Evolutionary conservation across 2,888 invertebrate species (phyloP).

Genomic region (Chrysomela aeneicollis): DNA sequence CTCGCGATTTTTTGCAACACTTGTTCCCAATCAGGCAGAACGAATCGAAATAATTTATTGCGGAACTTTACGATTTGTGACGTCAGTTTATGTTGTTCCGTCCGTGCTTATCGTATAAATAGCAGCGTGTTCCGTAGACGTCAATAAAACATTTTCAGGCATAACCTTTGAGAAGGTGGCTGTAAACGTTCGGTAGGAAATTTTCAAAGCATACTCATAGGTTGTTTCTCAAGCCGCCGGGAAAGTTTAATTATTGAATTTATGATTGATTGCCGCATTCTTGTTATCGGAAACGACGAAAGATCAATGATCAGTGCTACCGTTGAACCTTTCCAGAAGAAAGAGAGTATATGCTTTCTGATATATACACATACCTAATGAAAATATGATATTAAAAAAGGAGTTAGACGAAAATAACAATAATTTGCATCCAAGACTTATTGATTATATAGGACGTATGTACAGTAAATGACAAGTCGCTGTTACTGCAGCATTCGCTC

Average conservation of each 20-base stretch:
- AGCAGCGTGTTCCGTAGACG: slow-evolving; percentile 48
- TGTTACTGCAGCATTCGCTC: too few relatives aligned
- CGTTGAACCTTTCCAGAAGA: background rate
- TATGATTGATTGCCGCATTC: slow-evolving; percentile 31
- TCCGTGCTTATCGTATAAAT: slow-evolving; percentile 55
- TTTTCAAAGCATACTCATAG: slow-evolving; percentile 40
- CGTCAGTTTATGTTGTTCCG: slow-evolving; percentile 55
- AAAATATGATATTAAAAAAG: too few relatives aligned
- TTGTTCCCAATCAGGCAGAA: slow-evolving; percentile 55
- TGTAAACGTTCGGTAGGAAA: slow-evolving; percentile 40
- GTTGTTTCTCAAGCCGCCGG: slow-evolving; percentile 37
- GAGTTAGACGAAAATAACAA: too few relatives aligned
- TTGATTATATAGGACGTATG: too few relatives aligned
- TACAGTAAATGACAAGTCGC: too few relatives aligned
- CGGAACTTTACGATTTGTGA: slow-evolving; percentile 55
- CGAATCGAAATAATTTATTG: slow-evolving; percentile 58
- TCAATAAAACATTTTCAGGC: slow-evolving; percentile 49
- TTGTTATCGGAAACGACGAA: background rate
- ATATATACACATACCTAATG: too few relatives aligned
- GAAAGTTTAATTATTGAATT: slow-evolving; percentile 39
- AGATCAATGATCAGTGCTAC: background rate
- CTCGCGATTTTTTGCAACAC: slow-evolving; percentile 42
- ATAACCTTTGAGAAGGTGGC: slow-evolving; percentile 44
- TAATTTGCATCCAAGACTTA: too few relatives aligned
- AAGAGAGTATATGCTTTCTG: too few relatives aligned